Base-by-base conservation (phyloP, 92 coral and sea anemone genomes). In the Micromussa lordhowensis region DNA sequence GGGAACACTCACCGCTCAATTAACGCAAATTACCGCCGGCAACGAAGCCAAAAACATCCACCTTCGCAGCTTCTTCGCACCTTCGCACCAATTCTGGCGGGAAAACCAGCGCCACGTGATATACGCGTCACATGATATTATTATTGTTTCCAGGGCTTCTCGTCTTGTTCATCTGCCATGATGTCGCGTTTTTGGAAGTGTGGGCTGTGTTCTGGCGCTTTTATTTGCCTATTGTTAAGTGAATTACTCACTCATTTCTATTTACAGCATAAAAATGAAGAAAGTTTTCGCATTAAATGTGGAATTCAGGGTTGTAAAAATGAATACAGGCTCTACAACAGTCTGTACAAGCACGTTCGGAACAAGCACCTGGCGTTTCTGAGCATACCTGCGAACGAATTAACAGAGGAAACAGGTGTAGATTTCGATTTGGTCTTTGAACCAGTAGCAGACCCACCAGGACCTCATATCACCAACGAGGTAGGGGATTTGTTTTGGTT, bases 271-370 rank as follows among this genome's bases (percentile, higher is more conserved):
- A 35, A 55, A 58, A 31, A 73, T 73, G 81, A 84, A 35, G 88
- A 73, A 55, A 74, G 5, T 13, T 55, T 84, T 19, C 18, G 36
- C 15, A 84, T 84, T 54, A 73, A 73, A 57, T 84, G 88, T 32
- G 72, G 80, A 31, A 54, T 84, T 18, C 88, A 84, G 36, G 81
- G 73, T 73, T 84, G 88, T 28, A 11, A 84, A 84, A 84, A 57
- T 10, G 7, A n/a, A 10, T 84, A 84, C 80, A 73, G 80, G 32
- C 34, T 74, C 18, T 73, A 84, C 88, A 73, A 84, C 57, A 84
- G 88, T 31, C 24, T 84, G 35, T 84, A 74, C 88, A 84, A 84
- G 71, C 80, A 84, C 59, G 35, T 84, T 58, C 88, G 88, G 73
- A 10, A 34, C 34, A 84, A 84, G 80, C 88, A 72, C 72, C 7